These are phyloP conservation scores for Phodopus roborovskii DNA, from an alignment of 2,113 vertebrate genomes.

Conservation along the genomic window DNA sequence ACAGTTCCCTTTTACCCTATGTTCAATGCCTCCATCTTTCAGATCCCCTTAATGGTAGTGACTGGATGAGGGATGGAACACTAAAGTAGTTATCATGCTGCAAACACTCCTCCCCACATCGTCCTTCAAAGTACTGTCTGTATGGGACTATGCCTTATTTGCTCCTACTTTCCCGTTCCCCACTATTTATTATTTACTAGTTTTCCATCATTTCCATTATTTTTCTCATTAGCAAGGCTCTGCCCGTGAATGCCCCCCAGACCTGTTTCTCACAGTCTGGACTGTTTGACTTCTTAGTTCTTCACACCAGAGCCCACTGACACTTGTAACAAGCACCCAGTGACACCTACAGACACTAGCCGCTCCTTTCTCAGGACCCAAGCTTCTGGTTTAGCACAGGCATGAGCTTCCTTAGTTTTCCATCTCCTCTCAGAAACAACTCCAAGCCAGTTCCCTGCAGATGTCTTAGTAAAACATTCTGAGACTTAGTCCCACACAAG, in stretches of 20 bases:
- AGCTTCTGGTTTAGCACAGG: neutral
- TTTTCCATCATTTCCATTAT: neutral
- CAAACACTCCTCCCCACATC: neutral
- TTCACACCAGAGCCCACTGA: neutral
- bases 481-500: neutral
- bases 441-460: neutral
- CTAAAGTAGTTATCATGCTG: neutral
- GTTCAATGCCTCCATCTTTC: neutral
- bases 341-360: neutral
- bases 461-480: neutral
- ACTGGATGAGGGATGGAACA: neutral
- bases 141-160: neutral
- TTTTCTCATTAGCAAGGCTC: neutral
- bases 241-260: neutral
- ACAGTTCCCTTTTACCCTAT: neutral
- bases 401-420: neutral
- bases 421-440: neutral
- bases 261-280: neutral
- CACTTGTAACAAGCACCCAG: neutral
- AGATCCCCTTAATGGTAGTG: no score
- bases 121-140: neutral
- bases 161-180: neutral
- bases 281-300: no score
- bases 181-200: neutral
- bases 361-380: neutral